Percentiles rank a stretch among this genome's conserved stretches.
Evolutionary conservation across 2,113 vertebrate genomes (phyloP).

Genomic region (Candoia aspera): DNA sequence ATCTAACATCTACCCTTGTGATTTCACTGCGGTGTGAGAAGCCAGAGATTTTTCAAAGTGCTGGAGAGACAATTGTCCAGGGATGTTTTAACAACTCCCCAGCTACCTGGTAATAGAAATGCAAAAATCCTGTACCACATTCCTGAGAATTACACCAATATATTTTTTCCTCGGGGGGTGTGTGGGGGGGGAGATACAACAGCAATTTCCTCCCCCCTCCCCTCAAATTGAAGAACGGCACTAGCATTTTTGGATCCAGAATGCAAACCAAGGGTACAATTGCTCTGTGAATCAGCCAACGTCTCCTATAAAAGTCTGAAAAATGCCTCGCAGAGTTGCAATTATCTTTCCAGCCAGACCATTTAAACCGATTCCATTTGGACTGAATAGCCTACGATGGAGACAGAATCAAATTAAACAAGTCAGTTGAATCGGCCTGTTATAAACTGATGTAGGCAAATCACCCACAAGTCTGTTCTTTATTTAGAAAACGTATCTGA

Average conservation of each 20-base stretch:
- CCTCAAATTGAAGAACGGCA: not conserved
- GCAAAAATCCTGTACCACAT: not conserved
- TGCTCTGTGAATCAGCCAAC: slow-evolving; percentile 47
- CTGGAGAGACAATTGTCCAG: not conserved
- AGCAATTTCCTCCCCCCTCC: not conserved
- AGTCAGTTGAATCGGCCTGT: slow-evolving; percentile 69
- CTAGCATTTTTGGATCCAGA: slow-evolving; percentile 5
- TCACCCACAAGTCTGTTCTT: slow-evolving; percentile 65
- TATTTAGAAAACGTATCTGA: slow-evolving; percentile 69
- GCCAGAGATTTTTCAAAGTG: not conserved
- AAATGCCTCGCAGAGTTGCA: slow-evolving; percentile 57
- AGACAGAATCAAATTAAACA: slow-evolving; percentile 70
- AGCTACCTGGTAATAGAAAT: not conserved
- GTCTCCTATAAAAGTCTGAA: slow-evolving; percentile 58
- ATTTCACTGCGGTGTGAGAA: not conserved
- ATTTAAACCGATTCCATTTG: slow-evolving; percentile 59
- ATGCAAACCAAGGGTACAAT: slow-evolving; percentile 39
- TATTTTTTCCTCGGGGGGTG: not conserved
- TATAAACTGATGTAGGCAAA: slow-evolving; percentile 66
- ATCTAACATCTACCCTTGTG: not conserved
- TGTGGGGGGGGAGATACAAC: not conserved
- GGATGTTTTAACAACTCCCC: not conserved
- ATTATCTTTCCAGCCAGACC: slow-evolving; percentile 60
- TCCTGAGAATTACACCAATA: not conserved
- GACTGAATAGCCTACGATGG: slow-evolving; percentile 59